Conservation (phyloP, 1,140 invertebrate species). For the Zaprionus inermis region DNA sequence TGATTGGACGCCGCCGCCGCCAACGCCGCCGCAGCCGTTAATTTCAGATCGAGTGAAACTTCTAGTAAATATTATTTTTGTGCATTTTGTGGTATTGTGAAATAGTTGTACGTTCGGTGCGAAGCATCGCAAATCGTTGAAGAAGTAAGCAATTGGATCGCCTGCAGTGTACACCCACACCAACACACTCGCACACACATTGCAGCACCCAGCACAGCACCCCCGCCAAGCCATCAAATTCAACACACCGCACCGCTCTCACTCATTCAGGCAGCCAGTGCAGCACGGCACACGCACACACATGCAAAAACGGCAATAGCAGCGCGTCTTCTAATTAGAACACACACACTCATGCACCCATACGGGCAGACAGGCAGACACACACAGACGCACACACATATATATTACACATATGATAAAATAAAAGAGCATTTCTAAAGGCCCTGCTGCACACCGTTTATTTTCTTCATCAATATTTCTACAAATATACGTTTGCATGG, state of each 20-base stretch:
- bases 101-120: slow-evolving; percentile 40
- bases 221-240: slow-evolving; percentile 4
- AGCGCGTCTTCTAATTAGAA: slow-evolving; percentile 48
- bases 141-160: slow-evolving; percentile 54
- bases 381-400: slow-evolving; percentile 15
- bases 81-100: slow-evolving; percentile 47
- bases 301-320: slow-evolving; percentile 20
- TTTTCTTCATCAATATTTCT: neutral
- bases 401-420: slow-evolving; percentile 25
- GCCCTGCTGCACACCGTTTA: slow-evolving; percentile 10
- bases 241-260: neutral
- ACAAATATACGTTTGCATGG: slow-evolving; percentile 2
- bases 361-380: neutral
- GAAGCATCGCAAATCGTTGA: slow-evolving; percentile 31
- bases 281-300: slow-evolving; percentile 18
- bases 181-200: slow-evolving; percentile 30
- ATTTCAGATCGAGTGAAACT: slow-evolving; percentile 39
- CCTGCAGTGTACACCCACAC: slow-evolving; percentile 12
- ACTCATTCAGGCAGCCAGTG: neutral
- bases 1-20: neutral
- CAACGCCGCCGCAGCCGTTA: neutral
- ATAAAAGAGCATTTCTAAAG: slow-evolving; percentile 9
- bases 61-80: slow-evolving; percentile 39
- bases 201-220: slow-evolving; percentile 1
- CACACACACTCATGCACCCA: slow-evolving; percentile 25